A percentile compares a stretch with the other conserved stretches of the same genome.
Evolutionary conservation across 2,113 vertebrate species (phyloP).

Genomic region (Isurus oxyrinchus): DNA sequence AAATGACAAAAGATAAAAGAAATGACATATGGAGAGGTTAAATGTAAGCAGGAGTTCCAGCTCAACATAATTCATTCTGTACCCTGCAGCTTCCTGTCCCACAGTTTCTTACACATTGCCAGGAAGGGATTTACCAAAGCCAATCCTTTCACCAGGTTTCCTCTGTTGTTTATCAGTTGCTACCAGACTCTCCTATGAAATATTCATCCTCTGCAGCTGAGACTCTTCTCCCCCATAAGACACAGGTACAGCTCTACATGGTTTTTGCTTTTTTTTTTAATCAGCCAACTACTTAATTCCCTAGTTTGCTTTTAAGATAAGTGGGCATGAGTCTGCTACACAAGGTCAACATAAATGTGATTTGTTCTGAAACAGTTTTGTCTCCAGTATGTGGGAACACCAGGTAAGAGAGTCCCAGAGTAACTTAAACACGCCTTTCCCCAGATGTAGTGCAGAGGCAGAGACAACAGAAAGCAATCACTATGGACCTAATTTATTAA

Average conservation of each 20-base stretch:
- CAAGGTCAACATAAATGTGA: slow-evolving; percentile 13
- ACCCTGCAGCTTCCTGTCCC: slow-evolving; percentile 37
- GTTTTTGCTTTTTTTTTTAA: background rate
- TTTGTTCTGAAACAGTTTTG: slow-evolving; percentile 12
- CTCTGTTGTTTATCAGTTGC: slow-evolving; percentile 41
- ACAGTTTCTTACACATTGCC: slow-evolving; percentile 26
- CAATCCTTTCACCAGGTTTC: slow-evolving; percentile 35
- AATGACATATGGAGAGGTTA: slow-evolving; percentile 32
- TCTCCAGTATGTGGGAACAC: background rate
- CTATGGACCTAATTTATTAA: background rate
- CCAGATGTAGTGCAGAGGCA: background rate
- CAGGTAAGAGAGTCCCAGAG: background rate
- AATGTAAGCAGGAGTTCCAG: background rate
- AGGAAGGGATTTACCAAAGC: slow-evolving; percentile 39
- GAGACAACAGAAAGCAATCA: background rate
- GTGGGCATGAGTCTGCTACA: background rate
- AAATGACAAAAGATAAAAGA: background rate
- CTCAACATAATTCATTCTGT: slow-evolving; percentile 25
- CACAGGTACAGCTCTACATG: background rate
- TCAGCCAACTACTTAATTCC: background rate
- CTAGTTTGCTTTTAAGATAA: slow-evolving; percentile 11
- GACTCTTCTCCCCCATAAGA: slow-evolving; percentile 43
- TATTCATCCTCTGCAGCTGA: slow-evolving; percentile 44
- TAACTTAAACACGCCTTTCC: background rate
- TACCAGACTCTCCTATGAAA: slow-evolving; percentile 48